Percentiles rank a stretch among this genome's conserved stretches.
Conservation (phyloP, 92 coral and sea anemone genomes). For the Parazoanthus swiftii region DNA sequence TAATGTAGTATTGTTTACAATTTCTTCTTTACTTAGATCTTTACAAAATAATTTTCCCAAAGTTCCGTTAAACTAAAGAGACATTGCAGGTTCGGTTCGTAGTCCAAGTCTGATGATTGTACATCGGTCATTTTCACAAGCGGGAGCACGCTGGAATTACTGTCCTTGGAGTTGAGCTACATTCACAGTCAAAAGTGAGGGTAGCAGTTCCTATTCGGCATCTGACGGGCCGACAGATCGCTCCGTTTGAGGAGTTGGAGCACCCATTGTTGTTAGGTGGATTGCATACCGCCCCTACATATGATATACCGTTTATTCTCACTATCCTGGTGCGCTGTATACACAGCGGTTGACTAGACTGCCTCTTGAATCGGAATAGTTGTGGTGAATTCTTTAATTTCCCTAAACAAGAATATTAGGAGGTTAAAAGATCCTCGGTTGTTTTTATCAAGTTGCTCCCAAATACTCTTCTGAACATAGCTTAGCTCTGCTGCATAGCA, state of each 20-base stretch:
- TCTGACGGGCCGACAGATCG: not conserved
- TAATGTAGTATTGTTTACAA: too few species aligned
- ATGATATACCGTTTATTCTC: not conserved
- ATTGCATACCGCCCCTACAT: not conserved
- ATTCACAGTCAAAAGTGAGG: not conserved
- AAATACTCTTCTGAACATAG: too few species aligned
- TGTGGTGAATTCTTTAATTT: not conserved
- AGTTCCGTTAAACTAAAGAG: too few species aligned
- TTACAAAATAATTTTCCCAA: too few species aligned
- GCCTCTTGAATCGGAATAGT: not conserved
- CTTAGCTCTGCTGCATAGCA: not conserved
- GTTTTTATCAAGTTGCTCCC: not conserved
- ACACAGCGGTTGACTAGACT: not conserved
- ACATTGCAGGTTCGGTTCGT: not conserved
- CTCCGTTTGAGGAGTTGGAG: not conserved
- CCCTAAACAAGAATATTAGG: not conserved
- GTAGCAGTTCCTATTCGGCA: not conserved
- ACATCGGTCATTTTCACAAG: not conserved
- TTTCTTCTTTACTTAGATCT: too few species aligned
- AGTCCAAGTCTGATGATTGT: not conserved
- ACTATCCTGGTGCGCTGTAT: not conserved
- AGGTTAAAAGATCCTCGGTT: not conserved
- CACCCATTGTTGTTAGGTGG: not conserved
- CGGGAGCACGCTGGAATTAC: too few species aligned
- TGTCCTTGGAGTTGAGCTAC: slow-evolving; percentile 4